Base-by-base conservation (phyloP, 2,888 invertebrate species). In the Drosophila affinis region DNA sequence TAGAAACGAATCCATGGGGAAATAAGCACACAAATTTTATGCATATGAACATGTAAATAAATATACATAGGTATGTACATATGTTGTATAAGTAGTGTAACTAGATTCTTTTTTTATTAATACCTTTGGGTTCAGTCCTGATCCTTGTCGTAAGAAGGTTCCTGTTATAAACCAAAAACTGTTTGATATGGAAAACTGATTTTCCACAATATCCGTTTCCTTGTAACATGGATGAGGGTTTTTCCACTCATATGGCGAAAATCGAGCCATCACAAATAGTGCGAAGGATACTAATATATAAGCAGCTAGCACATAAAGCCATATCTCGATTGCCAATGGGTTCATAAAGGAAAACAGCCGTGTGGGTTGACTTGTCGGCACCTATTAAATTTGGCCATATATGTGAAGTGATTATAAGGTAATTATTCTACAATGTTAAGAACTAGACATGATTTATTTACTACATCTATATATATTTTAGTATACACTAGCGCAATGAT, bases 181-280 rank as follows among this genome's bases (percentile, higher is more conserved):
- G 93, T 98, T 99, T 88, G 98, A 97, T 61, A 99, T 95, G 78
- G 97, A 98, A 94, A 99, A 99, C 93, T 99, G 98, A 92, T 99
- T 99, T 90, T 98, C 97, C 77, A 97, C 94, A 75, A 97, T 94
- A 92, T 98, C 97, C 52, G 95, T 95, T 89, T 96, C 96, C 77
- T 95, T 95, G 18, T 96, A 95, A 88, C 96, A 96, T 1, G 96
- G 95, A 89, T 96, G 95, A 7, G 95, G 95, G 91, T 95, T 95
- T 87, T 97, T 95, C 97, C 98, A 98, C 92, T 99, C 99, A 92
- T 98, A 98, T 1, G 99, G 99, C 34, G 97, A 98, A 93, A 99
- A 99, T 77, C 98, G 94, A 9, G 99, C 99, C 95, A 99, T 97
- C 61, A 99, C 97, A 92, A 98, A 99, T 82, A 99, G 94, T 0